These are phyloP conservation scores for Heteronetta atricapilla DNA, from an alignment of 2,113 vertebrate genomes.

Conservation along the genomic window DNA sequence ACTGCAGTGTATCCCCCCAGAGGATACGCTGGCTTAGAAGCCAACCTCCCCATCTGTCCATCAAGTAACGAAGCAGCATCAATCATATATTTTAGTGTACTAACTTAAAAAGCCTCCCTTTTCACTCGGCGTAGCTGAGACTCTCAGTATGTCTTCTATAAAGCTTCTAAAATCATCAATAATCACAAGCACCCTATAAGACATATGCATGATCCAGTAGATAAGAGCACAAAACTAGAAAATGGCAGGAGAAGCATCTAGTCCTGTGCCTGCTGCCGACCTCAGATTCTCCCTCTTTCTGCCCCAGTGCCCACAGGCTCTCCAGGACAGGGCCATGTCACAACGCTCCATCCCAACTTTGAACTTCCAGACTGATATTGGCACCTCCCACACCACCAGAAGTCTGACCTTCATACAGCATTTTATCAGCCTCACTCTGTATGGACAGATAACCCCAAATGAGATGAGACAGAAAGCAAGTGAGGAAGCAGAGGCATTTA, in stretches of 20 bases:
- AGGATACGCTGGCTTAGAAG: neutral
- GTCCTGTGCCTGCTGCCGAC: neutral
- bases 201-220: neutral
- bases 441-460: neutral
- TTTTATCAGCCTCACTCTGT: neutral
- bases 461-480: neutral
- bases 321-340: neutral
- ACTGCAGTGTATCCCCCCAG: neutral
- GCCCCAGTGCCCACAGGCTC: neutral
- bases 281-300: neutral
- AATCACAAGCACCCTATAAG: neutral
- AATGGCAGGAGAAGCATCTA: neutral
- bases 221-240: neutral
- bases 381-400: neutral
- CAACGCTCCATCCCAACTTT: fast-evolving
- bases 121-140: neutral
- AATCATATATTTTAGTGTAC: neutral
- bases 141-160: neutral
- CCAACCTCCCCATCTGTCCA: neutral
- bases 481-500: neutral
- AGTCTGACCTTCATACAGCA: neutral
- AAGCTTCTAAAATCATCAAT: neutral
- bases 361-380: neutral
- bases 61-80: neutral
- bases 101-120: neutral